A percentile compares a stretch with the other conserved stretches of the same genome.
phyloP scores from a whole-genome alignment of 2,888 invertebrate species.

The Calameuta idolon region DNA sequence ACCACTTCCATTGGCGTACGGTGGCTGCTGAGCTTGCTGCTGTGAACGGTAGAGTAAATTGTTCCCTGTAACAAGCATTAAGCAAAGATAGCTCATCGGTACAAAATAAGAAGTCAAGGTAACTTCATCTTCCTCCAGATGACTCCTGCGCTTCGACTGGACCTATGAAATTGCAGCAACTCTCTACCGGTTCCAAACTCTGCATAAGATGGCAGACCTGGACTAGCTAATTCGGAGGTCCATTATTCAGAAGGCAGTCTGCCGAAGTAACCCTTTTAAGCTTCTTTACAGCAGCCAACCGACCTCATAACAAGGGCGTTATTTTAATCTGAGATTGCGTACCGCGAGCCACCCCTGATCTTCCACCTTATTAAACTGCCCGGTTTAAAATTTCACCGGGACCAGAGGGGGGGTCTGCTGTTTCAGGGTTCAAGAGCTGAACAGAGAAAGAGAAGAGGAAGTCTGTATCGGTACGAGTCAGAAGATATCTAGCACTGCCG shows the following conservation, averaged over 20 bases:
- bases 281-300: conserved; percentile 36
- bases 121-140: neutral
- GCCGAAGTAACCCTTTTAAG: conserved; percentile 43
- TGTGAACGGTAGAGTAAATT: conserved; percentile 37
- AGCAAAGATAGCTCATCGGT: neutral
- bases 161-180: neutral
- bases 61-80: conserved; percentile 27
- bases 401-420: neutral
- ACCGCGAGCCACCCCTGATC: neutral
- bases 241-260: conserved; percentile 30
- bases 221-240: conserved; percentile 7
- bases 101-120: neutral
- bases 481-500: neutral
- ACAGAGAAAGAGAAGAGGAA: conserved; percentile 10
- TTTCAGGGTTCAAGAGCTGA: conserved; percentile 20
- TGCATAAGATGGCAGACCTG: neutral
- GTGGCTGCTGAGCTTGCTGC: conserved; percentile 28
- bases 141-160: neutral
- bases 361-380: neutral
- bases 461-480: neutral
- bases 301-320: conserved; percentile 26
- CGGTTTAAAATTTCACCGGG: neutral
- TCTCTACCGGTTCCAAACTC: neutral
- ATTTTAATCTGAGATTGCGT: conserved; percentile 25
- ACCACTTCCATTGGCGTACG: conserved; percentile 25